Base-by-base conservation (phyloP, 92 coral and sea anemone species). In the Nematostella vectensis region DNA sequence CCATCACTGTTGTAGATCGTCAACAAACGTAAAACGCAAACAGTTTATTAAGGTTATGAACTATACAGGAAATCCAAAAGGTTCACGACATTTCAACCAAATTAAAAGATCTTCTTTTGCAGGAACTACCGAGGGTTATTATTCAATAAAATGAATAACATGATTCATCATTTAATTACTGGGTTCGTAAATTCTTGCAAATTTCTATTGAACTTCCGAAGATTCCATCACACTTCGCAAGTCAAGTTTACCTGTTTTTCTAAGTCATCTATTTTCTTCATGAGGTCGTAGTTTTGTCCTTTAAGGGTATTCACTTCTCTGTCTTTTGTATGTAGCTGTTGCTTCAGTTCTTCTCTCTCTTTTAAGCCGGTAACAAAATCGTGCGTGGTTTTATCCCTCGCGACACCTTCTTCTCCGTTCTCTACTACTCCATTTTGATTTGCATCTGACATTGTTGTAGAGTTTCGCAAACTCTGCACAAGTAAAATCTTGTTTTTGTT, bases 331-430 rank as follows among this genome's bases (percentile, higher is more conserved):
- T 62, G 59, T 1, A 89, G 89, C 61, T 89, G 75, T 26, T 50
- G 44, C 63, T 85, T 86, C 17, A 89, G 82, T 10, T 80, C 94
- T 48, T 89, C 95, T 52, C 97, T 77, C 60, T 89, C 97, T 50
- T 89, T 89, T 62, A 89, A 36, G 0, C 97, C 97, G 2, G 80
- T 86, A 27, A 89, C 62, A 44, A 81, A 89, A 60, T 89, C 95
- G 11, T 85, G 91, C 0, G 97, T 89, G 16, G 81, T 78, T 42
- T 81, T 80, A 51, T 89, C 95, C 0, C 97, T 72, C 31, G 63
- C 20, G 6, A 25, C 45, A 28, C 38, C 31, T 29, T 26, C 4
- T 8, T 50, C 57, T 29, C 39, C 48, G 42, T 25, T 38, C 40
- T 56, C 76, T 45, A 4, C 17, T 9, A 10, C 23, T 8, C 51